Evolutionary conservation across 2,113 vertebrate species (phyloP), one percentile per base, ranked within the genome.

Genomic region (Crotalus horridus): DNA sequence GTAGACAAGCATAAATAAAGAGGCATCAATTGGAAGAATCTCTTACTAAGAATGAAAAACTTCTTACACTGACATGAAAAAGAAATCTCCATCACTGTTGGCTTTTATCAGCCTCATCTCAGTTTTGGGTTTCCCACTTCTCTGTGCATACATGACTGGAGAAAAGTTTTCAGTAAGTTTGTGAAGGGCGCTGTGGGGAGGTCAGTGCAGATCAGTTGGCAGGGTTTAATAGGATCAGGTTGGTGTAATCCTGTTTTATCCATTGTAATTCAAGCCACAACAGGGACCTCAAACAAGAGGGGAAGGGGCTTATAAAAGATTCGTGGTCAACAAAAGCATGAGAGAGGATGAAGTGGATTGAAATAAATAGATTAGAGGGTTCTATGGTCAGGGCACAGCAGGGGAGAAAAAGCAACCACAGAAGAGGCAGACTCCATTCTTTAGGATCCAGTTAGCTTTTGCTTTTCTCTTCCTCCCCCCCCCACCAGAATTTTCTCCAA

Each of bases 281-380:
- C 95, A 96, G 96, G 97, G 97, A 97, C 95, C 96, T 93, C 97
- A 88, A 96, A 96, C 97, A 95, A 96, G 95, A 96, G 97, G 97
- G 96, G 96, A 97, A 96, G 96, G 96, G 95, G 96, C 94, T 96
- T 96, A 96, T 94, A 96, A 92, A 97, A 95, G 95, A 95, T 95
- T 94, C 33, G 95, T 87, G 89, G 91, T 81, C 85, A 95, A 97
- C 97, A 97, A 97, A 97, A 96, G 97, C 95, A 21, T 29, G 89
- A 90, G 91, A 96, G 95, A 96, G 93, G 96, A 96, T 97, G 96
- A 97, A 96, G 97, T 97, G 97, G 98, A 97, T 97, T 94, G 97
- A 98, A 98, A 98, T 97, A 97, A 97, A 98, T 97, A 97, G 98
- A 98, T 98, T 98, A 97, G 96, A 97, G 96, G 94, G 93, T 95